Evolutionary conservation across 2,113 vertebrate species (phyloP).

Genomic region (Tor tambroides): DNA sequence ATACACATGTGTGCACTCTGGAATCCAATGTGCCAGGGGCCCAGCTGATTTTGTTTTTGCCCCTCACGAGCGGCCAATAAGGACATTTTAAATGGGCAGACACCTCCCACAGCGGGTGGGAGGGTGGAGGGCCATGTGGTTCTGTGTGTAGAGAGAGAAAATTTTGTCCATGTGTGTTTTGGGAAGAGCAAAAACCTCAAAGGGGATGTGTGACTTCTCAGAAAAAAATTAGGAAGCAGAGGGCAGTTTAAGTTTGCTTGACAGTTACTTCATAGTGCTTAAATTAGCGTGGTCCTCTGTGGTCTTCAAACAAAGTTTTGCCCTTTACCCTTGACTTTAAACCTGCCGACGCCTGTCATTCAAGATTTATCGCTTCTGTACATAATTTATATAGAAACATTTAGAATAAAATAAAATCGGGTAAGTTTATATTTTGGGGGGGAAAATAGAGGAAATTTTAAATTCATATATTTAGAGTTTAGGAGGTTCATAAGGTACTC

Average conservation of each 20-base stretch:
- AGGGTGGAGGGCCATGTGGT: slow-evolving; percentile 20
- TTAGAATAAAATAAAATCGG: neutral
- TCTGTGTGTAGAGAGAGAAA: slow-evolving; percentile 22
- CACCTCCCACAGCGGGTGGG: slow-evolving; percentile 27
- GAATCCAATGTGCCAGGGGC: slow-evolving; percentile 50
- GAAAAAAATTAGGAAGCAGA: neutral
- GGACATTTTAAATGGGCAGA: slow-evolving; percentile 4
- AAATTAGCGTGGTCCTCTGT: neutral
- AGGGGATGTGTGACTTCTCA: slow-evolving; percentile 50
- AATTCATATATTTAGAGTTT: too few relatives aligned
- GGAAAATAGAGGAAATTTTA: too few relatives aligned
- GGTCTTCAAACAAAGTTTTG: slow-evolving; percentile 5
- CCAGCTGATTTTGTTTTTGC: slow-evolving; percentile 64
- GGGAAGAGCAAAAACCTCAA: slow-evolving; percentile 35
- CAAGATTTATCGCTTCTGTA: neutral
- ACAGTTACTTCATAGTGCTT: slow-evolving; percentile 10
- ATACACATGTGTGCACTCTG: neutral
- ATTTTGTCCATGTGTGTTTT: slow-evolving; percentile 14
- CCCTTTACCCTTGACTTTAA: slow-evolving; percentile 1
- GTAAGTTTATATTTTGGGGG: too few relatives aligned
- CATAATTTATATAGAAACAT: neutral
- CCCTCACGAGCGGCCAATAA: slow-evolving; percentile 42
- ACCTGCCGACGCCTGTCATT: neutral
- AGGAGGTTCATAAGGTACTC: too few relatives aligned
- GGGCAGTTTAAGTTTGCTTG: slow-evolving; percentile 26